Base-by-base conservation (phyloP, 2,797 vertebrate genomes). In the Pantherophis vulpinus region DNA sequence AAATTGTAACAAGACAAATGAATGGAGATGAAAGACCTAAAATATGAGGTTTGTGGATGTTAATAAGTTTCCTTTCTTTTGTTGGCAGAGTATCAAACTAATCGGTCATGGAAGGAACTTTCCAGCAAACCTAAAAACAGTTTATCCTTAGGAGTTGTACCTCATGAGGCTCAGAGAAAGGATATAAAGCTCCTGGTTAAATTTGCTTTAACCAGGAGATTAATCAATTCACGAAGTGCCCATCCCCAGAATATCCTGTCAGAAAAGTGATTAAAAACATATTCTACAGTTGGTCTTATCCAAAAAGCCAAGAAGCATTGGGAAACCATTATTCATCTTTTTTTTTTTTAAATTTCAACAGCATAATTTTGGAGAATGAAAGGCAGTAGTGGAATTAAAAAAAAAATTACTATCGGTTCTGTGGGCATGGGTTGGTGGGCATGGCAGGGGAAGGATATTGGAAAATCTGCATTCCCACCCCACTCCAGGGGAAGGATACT, bases 1-100 rank as follows among this genome's bases (percentile, higher is more conserved):
- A 27, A 54, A 56, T 58, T 91, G 88, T 90, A 18, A 59, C 14
- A 92, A 94, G 61, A 23, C 20, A 27, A 88, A 63, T 2, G 18
- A 7, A 29, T 87, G 88, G 58, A 79, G 54, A 18, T 37, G 27
- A 93, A 94, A 94, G 74, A 90, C 37, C 88, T n/a, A 93, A 91
- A 92, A 88, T 51, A 51, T 27, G 88, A 86, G 42, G 61, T 37
- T 88, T 93, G 89, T 74, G 37, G 66, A 92, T 66, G 79, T 20
- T 87, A 88, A 29, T 91, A 79, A 93, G 87, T 51, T 93, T 92
- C 42, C 93, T 23, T 90, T 87, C 60, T 11, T 66, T 90, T 86
- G 55, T 89, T 89, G 91, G 51, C 60, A 63, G n/a, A 83, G n/a
- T 61, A 79, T 61, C 12, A 29, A 88, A 88, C 79, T 91, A 91